Evolutionary conservation across 2,888 invertebrate species (phyloP).

Genomic region (Nomada ruficornis): DNA sequence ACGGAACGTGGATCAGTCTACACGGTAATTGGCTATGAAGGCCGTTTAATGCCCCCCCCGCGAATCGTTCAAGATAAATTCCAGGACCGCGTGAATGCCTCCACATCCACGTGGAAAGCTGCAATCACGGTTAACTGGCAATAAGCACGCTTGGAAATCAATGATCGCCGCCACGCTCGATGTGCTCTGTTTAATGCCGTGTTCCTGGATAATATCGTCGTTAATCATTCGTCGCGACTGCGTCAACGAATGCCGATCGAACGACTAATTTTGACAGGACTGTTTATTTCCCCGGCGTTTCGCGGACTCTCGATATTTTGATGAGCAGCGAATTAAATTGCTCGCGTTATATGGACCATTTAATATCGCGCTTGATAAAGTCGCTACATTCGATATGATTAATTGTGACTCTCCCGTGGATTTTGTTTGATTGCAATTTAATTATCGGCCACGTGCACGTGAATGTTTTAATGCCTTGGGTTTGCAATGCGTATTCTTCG

Average conservation of each 20-base stretch:
- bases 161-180: conserved; percentile 42
- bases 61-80: conserved; percentile 56
- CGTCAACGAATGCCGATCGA: conserved; percentile 4
- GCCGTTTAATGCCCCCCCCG: conserved; percentile 30
- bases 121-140: conserved; percentile 59
- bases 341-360: too few species aligned
- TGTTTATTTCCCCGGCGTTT: neutral
- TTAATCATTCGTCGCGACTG: conserved; percentile 41
- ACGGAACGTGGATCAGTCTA: neutral
- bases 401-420: too few species aligned
- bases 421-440: too few species aligned
- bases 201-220: conserved; percentile 57
- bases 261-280: conserved; percentile 10
- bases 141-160: conserved; percentile 59
- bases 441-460: too few species aligned
- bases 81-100: conserved; percentile 15
- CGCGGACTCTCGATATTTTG: conserved; percentile 1
- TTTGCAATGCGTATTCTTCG: too few species aligned
- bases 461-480: too few species aligned
- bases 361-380: too few species aligned
- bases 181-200: conserved; percentile 44
- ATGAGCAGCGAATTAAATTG: neutral
- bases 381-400: too few species aligned
- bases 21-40: conserved; percentile 33
- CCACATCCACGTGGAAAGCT: conserved; percentile 47